phyloP scores from a whole-genome alignment of 2,888 invertebrate species.

The Erebia ligea region DNA sequence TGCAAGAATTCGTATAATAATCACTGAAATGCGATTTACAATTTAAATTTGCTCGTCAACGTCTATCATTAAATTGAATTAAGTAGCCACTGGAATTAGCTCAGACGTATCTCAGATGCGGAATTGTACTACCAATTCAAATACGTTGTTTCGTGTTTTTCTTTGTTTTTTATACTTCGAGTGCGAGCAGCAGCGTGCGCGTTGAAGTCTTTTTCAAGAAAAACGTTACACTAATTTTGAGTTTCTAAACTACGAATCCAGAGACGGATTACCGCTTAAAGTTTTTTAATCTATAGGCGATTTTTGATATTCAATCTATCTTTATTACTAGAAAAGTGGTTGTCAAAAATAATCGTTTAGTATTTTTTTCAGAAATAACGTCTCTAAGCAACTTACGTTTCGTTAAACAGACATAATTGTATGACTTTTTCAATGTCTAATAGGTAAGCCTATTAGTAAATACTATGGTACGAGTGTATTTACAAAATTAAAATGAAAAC shows the following conservation, averaged over 20 bases:
- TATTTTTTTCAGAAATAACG: no score
- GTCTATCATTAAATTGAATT: not conserved
- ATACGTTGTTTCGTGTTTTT: not conserved
- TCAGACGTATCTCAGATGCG: not conserved
- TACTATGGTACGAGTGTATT: no score
- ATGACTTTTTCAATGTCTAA: not conserved
- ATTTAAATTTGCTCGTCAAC: constrained; percentile 20
- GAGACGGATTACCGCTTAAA: no score
- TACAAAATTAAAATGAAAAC: not conserved
- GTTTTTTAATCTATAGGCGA: no score
- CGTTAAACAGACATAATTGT: no score
- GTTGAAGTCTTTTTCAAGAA: constrained; percentile 12
- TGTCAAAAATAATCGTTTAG: no score
- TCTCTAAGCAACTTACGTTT: no score
- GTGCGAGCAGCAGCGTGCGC: not conserved
- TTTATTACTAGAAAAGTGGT: no score
- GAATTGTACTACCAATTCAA: not conserved
- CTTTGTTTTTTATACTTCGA: not conserved
- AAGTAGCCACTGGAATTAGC: not conserved
- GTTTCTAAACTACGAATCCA: not conserved
- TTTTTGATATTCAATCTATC: no score
- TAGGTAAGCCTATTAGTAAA: not conserved
- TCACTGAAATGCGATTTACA: constrained; percentile 22
- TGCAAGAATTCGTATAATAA: not conserved
- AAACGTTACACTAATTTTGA: not conserved